These are phyloP conservation scores for Anas bernieri DNA, from an alignment of 2,797 vertebrate species.

Conservation along the genomic window DNA sequence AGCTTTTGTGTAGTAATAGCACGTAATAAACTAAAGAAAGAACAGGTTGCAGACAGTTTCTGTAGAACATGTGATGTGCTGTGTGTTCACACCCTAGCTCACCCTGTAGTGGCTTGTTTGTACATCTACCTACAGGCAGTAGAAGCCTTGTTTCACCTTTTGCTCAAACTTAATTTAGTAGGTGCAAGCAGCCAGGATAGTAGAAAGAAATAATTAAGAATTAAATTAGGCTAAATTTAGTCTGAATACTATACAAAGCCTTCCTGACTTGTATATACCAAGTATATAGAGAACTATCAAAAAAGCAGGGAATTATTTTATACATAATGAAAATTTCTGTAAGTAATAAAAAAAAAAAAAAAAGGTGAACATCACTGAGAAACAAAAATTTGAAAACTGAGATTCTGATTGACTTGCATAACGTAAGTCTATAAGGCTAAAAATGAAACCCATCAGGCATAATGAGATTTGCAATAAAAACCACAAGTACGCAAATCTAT, in stretches of 20 bases:
- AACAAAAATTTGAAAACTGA: not conserved
- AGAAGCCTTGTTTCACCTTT: slow-evolving; percentile 9
- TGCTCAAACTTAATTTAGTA: not conserved
- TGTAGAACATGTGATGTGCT: not conserved
- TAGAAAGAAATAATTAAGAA: not conserved
- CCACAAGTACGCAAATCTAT: not conserved
- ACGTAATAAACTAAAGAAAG: not conserved
- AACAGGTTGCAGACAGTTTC: not conserved
- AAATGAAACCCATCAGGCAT: not conserved
- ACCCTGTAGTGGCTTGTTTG: slow-evolving; percentile 4
- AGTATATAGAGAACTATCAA: not conserved
- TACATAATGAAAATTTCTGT: too few relatives aligned
- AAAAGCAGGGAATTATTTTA: too few relatives aligned
- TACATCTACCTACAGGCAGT: not conserved
- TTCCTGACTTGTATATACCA: not conserved
- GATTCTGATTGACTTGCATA: not conserved
- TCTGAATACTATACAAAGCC: not conserved
- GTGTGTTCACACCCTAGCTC: not conserved
- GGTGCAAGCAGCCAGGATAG: not conserved
- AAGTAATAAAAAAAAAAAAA: too few relatives aligned
- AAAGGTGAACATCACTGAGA: not conserved
- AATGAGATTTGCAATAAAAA: not conserved
- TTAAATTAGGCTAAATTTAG: not conserved
- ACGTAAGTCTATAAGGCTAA: not conserved
- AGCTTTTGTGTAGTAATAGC: not conserved